phyloP scores from a whole-genome alignment of 1,140 invertebrate species.

The Penaeus indicus region DNA sequence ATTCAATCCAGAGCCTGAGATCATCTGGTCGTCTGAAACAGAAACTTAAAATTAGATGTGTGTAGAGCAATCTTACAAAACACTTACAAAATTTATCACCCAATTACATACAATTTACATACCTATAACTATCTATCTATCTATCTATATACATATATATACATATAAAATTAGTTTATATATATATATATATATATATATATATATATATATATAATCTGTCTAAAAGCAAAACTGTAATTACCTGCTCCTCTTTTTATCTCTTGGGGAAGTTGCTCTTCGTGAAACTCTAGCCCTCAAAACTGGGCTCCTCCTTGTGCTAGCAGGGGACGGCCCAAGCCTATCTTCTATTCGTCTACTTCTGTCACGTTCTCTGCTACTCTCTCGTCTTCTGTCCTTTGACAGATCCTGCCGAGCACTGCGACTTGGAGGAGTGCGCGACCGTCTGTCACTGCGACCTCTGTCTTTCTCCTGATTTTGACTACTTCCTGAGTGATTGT shows the following conservation, averaged over 20 bases:
- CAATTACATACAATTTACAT: background rate
- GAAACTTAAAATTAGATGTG: background rate
- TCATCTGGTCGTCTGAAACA: slow-evolving; percentile 40
- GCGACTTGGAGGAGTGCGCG: background rate
- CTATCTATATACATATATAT: background rate
- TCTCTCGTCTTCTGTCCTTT: slow-evolving; percentile 36
- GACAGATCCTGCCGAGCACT: slow-evolving; percentile 24
- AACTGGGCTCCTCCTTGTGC: slow-evolving; percentile 33
- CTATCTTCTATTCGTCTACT: slow-evolving; percentile 48
- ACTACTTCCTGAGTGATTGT: slow-evolving; percentile 21
- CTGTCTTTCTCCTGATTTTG: slow-evolving; percentile 20
- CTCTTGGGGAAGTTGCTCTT: slow-evolving; percentile 38
- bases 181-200: background rate
- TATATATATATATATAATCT: background rate
- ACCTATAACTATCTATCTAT: too few relatives aligned
- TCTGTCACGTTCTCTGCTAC: slow-evolving; percentile 38
- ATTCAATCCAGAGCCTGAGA: slow-evolving; percentile 52
- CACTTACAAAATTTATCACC: background rate
- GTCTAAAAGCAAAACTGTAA: background rate
- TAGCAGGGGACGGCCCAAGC: slow-evolving; percentile 32
- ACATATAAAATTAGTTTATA: background rate
- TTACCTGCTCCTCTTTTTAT: slow-evolving; percentile 40
- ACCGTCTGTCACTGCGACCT: slow-evolving; percentile 10
- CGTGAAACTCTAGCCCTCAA: slow-evolving; percentile 24
- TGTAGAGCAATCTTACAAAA: background rate